Conservation (phyloP, 2,113 vertebrate genomes). For the Microtus pennsylvanicus region DNA sequence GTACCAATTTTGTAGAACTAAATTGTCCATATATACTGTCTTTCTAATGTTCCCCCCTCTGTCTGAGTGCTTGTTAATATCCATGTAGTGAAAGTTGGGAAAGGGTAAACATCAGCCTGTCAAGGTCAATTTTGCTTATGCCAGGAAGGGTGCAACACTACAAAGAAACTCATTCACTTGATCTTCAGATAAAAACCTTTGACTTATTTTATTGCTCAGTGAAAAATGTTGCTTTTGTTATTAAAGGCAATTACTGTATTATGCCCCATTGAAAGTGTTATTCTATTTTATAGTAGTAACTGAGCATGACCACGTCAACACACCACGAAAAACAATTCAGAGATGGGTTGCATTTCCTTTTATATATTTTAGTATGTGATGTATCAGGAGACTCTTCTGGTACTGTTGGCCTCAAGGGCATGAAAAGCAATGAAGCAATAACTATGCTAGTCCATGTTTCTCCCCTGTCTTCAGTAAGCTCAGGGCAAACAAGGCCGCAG, state of each 20-base stretch:
- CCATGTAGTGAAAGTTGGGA: background rate
- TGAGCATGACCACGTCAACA: background rate
- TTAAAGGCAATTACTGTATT: background rate
- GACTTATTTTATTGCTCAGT: background rate
- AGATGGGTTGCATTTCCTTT: conserved; percentile 1
- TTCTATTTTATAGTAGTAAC: background rate
- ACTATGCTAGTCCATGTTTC: conserved; percentile 69
- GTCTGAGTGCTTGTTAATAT: background rate
- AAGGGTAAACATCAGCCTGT: background rate
- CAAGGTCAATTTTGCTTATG: background rate
- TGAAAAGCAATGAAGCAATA: conserved; percentile 59
- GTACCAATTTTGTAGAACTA: background rate
- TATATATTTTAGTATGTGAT: background rate
- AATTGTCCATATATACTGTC: background rate
- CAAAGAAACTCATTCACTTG: background rate
- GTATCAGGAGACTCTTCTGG: conserved; percentile 49
- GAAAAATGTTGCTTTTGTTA: background rate
- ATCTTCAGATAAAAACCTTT: background rate
- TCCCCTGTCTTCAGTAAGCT: conserved; percentile 55
- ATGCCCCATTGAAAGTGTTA: background rate
- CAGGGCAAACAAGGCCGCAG: conserved; percentile 61
- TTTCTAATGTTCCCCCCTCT: background rate
- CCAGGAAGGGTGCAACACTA: background rate
- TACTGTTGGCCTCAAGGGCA: conserved; percentile 44
- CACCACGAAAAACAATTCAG: background rate